Evolutionary conservation across 1,140 invertebrate genomes (phyloP).

Genomic region (Lutraria rhynchaena): DNA sequence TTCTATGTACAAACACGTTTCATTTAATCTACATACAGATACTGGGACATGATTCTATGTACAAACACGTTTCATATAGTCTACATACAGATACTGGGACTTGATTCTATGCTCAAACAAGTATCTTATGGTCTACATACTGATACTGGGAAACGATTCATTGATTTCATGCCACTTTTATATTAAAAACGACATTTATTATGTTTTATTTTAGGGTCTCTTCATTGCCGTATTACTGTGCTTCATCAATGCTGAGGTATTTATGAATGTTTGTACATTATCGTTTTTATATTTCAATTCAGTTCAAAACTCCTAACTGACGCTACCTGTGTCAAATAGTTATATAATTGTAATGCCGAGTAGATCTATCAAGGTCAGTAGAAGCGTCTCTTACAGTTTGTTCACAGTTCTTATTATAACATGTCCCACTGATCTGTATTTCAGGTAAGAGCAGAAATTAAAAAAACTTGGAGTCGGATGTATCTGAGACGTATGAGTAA

Average conservation of each 20-base stretch:
- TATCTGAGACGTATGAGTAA: slow-evolving; percentile 17
- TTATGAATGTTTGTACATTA: not conserved
- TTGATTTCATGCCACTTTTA: too few species aligned
- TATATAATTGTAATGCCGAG: not conserved
- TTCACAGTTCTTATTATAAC: not conserved
- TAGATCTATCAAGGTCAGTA: too few species aligned
- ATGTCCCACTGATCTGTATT: not conserved
- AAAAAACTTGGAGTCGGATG: slow-evolving; percentile 6
- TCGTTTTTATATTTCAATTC: too few species aligned
- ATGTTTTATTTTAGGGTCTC: slow-evolving; percentile 27
- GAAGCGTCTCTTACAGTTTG: not conserved
- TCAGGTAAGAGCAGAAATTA: slow-evolving; percentile 39
- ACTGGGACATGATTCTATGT: too few species aligned
- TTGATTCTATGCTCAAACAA: too few species aligned
- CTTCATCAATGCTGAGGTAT: slow-evolving; percentile 49
- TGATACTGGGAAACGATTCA: too few species aligned
- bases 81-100: too few species aligned
- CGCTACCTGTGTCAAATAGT: not conserved
- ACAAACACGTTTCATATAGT: too few species aligned
- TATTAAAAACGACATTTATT: slow-evolving; percentile 4
- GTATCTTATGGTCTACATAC: too few species aligned
- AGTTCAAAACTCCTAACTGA: not conserved
- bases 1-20: too few species aligned
- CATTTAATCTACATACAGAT: too few species aligned
- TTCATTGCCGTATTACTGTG: slow-evolving; percentile 41